Conservation (phyloP, 2,797 vertebrate species). For the Calcarius lapponicus region DNA sequence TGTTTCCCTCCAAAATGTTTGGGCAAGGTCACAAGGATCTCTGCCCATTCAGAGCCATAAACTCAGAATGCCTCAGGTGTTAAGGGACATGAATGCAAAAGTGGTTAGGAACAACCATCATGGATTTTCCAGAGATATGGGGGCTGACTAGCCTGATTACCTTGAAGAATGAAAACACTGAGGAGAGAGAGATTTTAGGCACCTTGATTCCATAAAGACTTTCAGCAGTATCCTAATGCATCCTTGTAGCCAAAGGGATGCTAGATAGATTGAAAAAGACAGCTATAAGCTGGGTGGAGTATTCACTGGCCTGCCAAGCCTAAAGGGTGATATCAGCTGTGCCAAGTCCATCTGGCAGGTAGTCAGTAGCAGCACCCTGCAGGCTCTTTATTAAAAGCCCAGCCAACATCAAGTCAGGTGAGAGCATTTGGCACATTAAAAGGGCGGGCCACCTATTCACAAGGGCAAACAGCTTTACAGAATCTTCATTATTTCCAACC, state of each 20-base stretch:
- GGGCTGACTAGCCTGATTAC: background rate
- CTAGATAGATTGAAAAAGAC: background rate
- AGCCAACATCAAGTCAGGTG: background rate
- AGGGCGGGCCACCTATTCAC: background rate
- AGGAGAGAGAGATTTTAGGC: background rate
- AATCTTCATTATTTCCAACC: background rate
- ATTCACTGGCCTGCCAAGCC: background rate
- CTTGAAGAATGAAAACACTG: background rate
- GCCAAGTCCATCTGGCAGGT: background rate
- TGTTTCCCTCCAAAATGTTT: background rate
- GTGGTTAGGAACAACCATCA: background rate
- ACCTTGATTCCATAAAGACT: background rate
- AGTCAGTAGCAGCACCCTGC: background rate
- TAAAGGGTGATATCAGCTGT: background rate
- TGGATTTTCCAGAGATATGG: background rate
- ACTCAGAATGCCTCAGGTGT: background rate
- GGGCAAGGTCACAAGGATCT: background rate
- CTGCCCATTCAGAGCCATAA: background rate
- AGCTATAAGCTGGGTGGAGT: background rate
- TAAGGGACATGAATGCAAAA: background rate
- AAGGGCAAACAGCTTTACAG: background rate
- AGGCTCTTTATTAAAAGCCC: background rate
- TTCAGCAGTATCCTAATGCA: background rate
- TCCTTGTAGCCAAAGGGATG: background rate
- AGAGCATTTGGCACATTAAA: background rate